Percentiles rank a stretch among this genome's conserved stretches.
Conservation (phyloP, 1,140 invertebrate species). For the Drosophila gunungcola region DNA sequence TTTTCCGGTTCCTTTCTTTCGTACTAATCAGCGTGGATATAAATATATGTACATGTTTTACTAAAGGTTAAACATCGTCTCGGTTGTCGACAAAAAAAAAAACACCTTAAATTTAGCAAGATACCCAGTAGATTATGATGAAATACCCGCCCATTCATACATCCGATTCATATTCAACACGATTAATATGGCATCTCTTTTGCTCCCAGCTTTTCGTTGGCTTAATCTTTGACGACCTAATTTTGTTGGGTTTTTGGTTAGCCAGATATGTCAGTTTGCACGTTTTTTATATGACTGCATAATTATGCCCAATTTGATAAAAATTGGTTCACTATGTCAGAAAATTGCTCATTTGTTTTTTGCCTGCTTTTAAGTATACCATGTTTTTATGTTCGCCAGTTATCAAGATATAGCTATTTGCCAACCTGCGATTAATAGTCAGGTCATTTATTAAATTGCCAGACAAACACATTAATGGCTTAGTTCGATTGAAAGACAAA, state of each 20-base stretch:
- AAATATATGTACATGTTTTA: not conserved
- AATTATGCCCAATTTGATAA: conserved; percentile 43
- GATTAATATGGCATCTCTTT: conserved; percentile 48
- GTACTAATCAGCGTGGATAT: not conserved
- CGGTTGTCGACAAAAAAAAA: conserved; percentile 16
- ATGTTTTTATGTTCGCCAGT: conserved; percentile 18
- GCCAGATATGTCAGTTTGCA: conserved; percentile 26
- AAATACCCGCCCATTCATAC: conserved; percentile 34
- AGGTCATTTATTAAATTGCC: conserved; percentile 23
- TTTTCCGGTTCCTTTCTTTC: not conserved
- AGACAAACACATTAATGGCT: conserved; percentile 19
- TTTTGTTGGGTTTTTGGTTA: conserved; percentile 26
- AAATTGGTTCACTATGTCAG: conserved; percentile 45
- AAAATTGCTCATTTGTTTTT: conserved; percentile 30
- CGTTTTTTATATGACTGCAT: conserved; percentile 22
- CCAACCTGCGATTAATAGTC: conserved; percentile 2
- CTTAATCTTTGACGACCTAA: conserved; percentile 35
- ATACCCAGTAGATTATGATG: conserved; percentile 23
- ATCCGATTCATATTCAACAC: conserved; percentile 49
- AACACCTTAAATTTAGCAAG: conserved; percentile 23
- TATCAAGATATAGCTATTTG: conserved; percentile 35
- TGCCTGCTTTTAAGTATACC: conserved; percentile 7
- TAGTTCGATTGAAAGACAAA: not conserved
- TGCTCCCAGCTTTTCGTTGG: conserved; percentile 33
- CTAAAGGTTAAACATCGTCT: conserved; percentile 1